These are phyloP conservation scores for Euplagia quadripunctaria DNA, from an alignment of 2,888 invertebrate genomes.

Conservation along the genomic window DNA sequence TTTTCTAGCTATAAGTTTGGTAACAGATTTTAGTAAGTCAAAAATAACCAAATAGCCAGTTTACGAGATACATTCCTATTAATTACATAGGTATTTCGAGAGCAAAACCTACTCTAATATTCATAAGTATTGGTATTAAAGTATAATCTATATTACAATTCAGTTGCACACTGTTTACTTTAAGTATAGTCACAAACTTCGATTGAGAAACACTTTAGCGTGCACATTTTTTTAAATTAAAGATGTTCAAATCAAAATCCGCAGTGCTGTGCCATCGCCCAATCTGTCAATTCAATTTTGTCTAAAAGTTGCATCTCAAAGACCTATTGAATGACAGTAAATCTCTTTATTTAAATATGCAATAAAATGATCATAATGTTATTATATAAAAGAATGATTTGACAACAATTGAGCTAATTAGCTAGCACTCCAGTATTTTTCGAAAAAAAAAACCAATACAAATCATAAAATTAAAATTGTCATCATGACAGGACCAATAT, in stretches of 20 bases:
- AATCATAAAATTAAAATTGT: background rate
- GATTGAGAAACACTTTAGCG: background rate
- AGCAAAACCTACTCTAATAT: background rate
- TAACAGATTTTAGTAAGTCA: background rate
- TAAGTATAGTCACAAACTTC: background rate
- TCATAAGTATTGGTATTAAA: background rate
- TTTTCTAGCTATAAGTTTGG: background rate
- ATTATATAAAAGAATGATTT: slow-evolving; percentile 1
- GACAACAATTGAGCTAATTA: background rate
- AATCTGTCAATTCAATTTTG: background rate
- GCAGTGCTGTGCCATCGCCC: background rate
- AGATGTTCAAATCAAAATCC: background rate
- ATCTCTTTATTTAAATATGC: background rate
- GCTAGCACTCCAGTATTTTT: background rate
- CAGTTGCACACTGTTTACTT: background rate
- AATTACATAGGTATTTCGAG: background rate
- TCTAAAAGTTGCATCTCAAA: background rate
- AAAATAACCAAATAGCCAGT: slow-evolving; percentile 4
- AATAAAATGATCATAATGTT: background rate
- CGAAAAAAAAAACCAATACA: background rate
- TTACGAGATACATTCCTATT: background rate
- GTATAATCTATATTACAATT: background rate
- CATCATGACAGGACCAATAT: background rate
- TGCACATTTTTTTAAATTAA: background rate
- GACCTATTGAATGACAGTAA: background rate